Evolutionary conservation across 2,113 vertebrate species (phyloP), one percentile per base, ranked within the genome.

Genomic region (Tamias sibiricus): DNA sequence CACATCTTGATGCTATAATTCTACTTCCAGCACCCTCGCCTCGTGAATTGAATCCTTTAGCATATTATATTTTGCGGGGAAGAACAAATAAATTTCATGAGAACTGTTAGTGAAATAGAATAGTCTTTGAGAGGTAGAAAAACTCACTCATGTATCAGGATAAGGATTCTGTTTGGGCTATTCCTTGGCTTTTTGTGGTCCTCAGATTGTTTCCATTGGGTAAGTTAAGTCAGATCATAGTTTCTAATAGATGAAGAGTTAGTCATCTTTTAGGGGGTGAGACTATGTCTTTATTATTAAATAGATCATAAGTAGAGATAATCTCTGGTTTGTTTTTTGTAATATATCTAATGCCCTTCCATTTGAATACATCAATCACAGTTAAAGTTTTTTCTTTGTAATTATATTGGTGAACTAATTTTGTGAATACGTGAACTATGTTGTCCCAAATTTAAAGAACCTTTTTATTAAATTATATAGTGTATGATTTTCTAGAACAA

Each of bases 401-500:
- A 94, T 89, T 87, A 81, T 96, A 77, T 93, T 91, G 74, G 32
- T 94, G 13, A 95, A 92, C 66, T 97, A 80, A 77, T 84, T 91
- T 87, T 91, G 30, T 87, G 47, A 93, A n/a, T 97, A 49, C n/a
- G n/a, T 96, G 32, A 83, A 68, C 59, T 89, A 14, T 64, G 20
- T 87, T 92, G 52, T 82, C 64, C 91, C 79, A 89, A 62, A 91
- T 87, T 93, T 89, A 91, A 72, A 91, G 87, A 91, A 94, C 32
- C n/a, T 75, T 17, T 90, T 75, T 79, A 62, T 96, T 95, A 94
- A 93, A 93, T 95, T 86, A 89, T 87, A 42, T 16, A 72, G 24
- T 52, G 83, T 49, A 30, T 96, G 86, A 87, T 92, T 94, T 97
- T 95, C 91, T 93, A 95, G 95, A 97, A 94, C 97, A 94, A 92